Evolutionary conservation across 1,140 invertebrate species (phyloP), one percentile per base, ranked within the genome.

Genomic region (Agrilus planipennis): DNA sequence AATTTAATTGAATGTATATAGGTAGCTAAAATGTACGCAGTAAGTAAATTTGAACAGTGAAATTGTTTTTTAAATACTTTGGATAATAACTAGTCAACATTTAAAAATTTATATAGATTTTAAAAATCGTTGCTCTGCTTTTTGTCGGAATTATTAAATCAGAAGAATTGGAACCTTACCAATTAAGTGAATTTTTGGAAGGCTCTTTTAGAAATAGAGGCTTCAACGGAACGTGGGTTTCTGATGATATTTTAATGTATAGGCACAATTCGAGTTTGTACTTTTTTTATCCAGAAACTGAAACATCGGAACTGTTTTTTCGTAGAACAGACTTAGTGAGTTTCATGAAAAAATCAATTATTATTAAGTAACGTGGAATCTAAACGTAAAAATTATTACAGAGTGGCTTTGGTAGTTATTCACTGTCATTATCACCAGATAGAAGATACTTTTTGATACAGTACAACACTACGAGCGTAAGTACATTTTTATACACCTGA

Each of bases 211-310:
- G 50, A 37, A 56, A 66, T 3, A 57, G 51, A 25, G 47, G 56
- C 1, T 69, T 66, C 37, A 69, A 69, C 45, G 68, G 64, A 40
- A 64, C 62, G 27, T 71, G 69, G 68, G 52, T 67, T 28, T 57
- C 58, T 34, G 64, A 60, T 47, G 55, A 53, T 20, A 34, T 31
- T 19, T 15, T 27, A 16, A 16, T 17, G 20, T 5, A 30, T 19
- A 14, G 23, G 32, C 18, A 37, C 22, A 2, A 22, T 34, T 10
- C 5, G 10, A n/a, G 14, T 6, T 14, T 9, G 14, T 14, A 31
- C 6, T 31, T 25, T 25, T 25, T 25, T 25, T 6, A 7, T 7
- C 23, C 6, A 14, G 1, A 40, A 18, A 38, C 12, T 21, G 27
- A 25, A 27, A 9, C 15, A 9, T 5, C 3, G 19, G 5, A 38